Evolutionary conservation across 1,140 invertebrate species (phyloP).

Genomic region (Caerostris extrusa): DNA sequence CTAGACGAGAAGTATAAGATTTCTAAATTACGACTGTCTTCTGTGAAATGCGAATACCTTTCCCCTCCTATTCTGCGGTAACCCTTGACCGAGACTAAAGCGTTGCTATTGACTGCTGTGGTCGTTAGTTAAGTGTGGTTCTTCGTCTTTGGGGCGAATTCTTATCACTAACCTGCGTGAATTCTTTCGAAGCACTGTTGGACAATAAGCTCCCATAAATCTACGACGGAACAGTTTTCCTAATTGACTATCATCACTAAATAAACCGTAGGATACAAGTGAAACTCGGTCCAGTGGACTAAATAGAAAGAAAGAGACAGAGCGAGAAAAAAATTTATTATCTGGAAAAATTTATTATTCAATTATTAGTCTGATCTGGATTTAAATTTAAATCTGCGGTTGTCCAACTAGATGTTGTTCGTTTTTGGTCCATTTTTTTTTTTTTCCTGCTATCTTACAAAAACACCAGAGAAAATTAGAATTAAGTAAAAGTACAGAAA

Average conservation of each 20-base stretch:
- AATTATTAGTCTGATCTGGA: too few relatives aligned
- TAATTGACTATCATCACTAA: neutral
- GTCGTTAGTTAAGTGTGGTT: neutral
- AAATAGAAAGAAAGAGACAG: too few relatives aligned
- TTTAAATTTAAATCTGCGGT: too few relatives aligned
- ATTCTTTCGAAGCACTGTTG: neutral
- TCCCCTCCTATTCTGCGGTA: neutral
- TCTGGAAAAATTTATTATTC: too few relatives aligned
- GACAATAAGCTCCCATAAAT: neutral
- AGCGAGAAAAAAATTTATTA: too few relatives aligned
- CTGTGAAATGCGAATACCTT: neutral
- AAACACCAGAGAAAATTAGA: too few relatives aligned
- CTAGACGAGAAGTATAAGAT: neutral
- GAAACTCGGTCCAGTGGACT: too few relatives aligned
- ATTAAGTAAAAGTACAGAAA: too few relatives aligned
- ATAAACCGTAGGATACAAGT: too few relatives aligned
- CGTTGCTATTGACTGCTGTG: neutral
- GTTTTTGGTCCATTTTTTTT: too few relatives aligned
- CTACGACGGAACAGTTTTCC: neutral
- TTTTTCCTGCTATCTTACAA: too few relatives aligned
- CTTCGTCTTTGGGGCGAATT: neutral
- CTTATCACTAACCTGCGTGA: neutral
- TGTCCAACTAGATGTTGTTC: too few relatives aligned
- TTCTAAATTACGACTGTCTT: neutral
- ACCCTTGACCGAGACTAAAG: neutral